Percentiles rank a stretch among this genome's conserved stretches.
Conservation (phyloP, 2,113 vertebrate genomes). For the Chaetura pelagica region DNA sequence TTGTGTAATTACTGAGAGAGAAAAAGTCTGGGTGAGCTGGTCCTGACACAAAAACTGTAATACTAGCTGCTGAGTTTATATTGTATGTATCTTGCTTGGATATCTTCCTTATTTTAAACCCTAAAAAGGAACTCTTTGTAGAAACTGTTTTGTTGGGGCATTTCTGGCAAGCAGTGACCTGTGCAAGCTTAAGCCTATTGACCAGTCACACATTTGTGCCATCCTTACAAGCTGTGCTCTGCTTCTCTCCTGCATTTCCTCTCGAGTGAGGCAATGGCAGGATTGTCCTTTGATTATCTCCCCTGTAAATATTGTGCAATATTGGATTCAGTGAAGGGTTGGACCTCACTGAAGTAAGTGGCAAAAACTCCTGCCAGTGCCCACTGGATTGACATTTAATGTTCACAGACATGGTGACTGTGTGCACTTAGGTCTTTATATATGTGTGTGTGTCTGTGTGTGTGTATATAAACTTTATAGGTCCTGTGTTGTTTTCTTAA, state of each 20-base stretch:
- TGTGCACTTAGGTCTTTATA: background rate
- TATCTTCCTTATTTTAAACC: background rate
- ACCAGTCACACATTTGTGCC: background rate
- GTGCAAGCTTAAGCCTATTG: background rate
- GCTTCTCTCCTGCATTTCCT: background rate
- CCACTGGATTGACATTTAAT: background rate
- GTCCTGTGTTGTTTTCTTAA: background rate
- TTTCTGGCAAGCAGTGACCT: background rate
- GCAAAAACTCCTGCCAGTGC: background rate
- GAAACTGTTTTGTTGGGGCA: background rate
- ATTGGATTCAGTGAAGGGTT: background rate
- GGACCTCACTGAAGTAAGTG: background rate
- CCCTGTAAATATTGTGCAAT: background rate
- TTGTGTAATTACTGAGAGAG: background rate
- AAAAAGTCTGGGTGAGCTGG: background rate
- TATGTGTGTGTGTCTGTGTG: too few relatives aligned
- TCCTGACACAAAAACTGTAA: background rate
- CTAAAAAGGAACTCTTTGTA: background rate
- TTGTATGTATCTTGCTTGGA: background rate
- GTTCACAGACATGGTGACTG: background rate
- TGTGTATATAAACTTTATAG: background rate
- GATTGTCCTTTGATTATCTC: background rate
- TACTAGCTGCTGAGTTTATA: background rate
- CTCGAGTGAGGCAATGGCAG: background rate
- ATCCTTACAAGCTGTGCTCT: background rate